Evolutionary conservation across 2,888 invertebrate genomes (phyloP), one percentile per base, ranked within the genome.

Genomic region (Pecten maximus): DNA sequence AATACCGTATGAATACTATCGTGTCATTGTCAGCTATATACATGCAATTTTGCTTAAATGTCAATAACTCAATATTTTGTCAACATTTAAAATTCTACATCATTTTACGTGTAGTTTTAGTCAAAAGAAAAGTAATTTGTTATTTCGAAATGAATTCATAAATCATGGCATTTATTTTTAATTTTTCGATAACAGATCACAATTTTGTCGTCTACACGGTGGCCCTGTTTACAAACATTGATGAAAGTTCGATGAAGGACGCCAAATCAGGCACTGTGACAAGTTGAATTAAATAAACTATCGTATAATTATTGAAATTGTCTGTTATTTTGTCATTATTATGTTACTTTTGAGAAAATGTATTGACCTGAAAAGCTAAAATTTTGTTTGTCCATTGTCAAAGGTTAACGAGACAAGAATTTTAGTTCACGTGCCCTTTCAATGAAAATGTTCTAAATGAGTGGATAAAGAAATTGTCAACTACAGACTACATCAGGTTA

Each of bases 271-370:
- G n/a, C 6, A 50, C 19, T 6, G n/a, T 28, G 60, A 35, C 74
- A 35, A 35, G 10, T 19, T 28, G 74, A 74, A 28, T 74, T 28
- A 35, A 74, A 74, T 8, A 35, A 74, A 74, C 35, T 35, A 35
- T 74, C 74, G 15, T 35, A 8, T 35, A 74, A 74, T 74, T 28
- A 44, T 74, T 35, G 23, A 74, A 74, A 74, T 74, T 74, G 74
- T 35, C 74, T 28, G 28, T 74, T 19, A 74, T 74, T 74, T 74
- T 74, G 74, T 74, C 74, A 74, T 74, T 74, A 74, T 74, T 74
- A 23, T 35, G 74, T 74, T 74, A 74, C 74, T 74, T 74, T 74
- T 35, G 28, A 74, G 35, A 74, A 74, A 35, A 35, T 74, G 0
- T 74, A 23, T 74, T 74, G 74, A 74, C 74, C 74, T 19, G 35